Base-by-base conservation (phyloP, 2,797 vertebrate species). In the Catostomus latipinnis region DNA sequence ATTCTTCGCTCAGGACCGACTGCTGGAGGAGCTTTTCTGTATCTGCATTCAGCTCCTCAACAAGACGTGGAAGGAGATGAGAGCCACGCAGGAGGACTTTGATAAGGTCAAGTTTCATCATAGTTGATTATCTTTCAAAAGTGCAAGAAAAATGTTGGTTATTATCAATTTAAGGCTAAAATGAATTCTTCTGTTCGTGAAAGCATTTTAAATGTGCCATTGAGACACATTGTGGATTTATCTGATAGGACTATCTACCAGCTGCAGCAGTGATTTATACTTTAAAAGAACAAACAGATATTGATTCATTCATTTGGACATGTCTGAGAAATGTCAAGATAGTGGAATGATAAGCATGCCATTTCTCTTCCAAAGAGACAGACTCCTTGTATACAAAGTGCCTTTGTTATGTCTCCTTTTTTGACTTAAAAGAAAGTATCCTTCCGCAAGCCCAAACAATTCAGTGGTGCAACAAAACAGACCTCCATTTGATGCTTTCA, bases 41-140 rank as follows among this genome's bases (percentile, higher is more conserved):
- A 92, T 96, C 85, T 98, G 97, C 84, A 98, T 99, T 81, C 98
- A 98, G 89, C 93, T 99, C 82, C 92, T 99, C 84, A 99, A 99
- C 87, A 99, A 99, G 89, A 99, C 98, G 58, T 99, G 98, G 98
- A 99, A 99, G 84, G 98, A 99, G 93, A 99, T 99, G 98, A 93
- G 98, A 1, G 98, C 98, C 71, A 98, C 98, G 0, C 97, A 98
- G 88, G 98, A 99, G 85, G 98, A 99, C 89, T 99, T 99, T 53
- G 95, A 98, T 87, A 99, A 99, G 94, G 98, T 98, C 80, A 34
- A 34, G 34, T 34, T 34, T 34, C 34, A 34, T 34, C 34, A 34
- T 34, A 34, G 34, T 34, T 34, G 34, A 34, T 34, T 2, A 34
- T 34, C 22, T 34, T 34, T 34, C 34, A 3, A 34, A 34, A 34